Evolutionary conservation across 53 echinoderm and acorn worm genomes (phyloP).

Genomic region (Stichopus horrens): DNA sequence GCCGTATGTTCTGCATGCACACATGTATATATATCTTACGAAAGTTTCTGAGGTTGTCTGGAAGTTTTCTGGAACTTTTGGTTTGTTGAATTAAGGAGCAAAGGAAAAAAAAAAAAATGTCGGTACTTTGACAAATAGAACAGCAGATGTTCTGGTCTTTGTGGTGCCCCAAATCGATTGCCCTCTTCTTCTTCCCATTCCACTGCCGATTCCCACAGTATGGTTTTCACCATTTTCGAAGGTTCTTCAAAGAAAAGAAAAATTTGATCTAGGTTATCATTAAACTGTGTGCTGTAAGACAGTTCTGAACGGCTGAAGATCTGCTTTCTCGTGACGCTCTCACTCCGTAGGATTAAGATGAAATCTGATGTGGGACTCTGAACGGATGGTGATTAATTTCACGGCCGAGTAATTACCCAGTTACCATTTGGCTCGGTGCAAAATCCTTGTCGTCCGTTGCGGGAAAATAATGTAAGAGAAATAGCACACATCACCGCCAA

Average conservation of each 20-base stretch:
- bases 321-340: neutral
- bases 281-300: neutral
- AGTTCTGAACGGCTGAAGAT: neutral
- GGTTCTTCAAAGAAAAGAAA: neutral
- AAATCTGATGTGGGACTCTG: slow-evolving; percentile 14
- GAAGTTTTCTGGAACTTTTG: no score
- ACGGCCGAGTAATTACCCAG: slow-evolving; percentile 16
- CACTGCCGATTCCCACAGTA: no score
- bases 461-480: neutral
- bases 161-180: neutral
- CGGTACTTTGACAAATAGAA: neutral
- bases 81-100: no score
- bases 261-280: slow-evolving; percentile 18
- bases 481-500: slow-evolving; percentile 19
- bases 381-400: slow-evolving; percentile 19
- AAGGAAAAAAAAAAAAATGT: no score
- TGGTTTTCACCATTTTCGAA: neutral
- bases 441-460: neutral
- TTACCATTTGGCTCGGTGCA: neutral
- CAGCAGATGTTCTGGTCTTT: neutral
- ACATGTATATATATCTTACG: no score
- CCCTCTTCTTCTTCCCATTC: neutral
- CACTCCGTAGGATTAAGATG: neutral
- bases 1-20: no score
- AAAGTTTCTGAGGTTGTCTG: no score